phyloP scores from a whole-genome alignment of 2,888 invertebrate species.

The Mesorhabditis belari region DNA sequence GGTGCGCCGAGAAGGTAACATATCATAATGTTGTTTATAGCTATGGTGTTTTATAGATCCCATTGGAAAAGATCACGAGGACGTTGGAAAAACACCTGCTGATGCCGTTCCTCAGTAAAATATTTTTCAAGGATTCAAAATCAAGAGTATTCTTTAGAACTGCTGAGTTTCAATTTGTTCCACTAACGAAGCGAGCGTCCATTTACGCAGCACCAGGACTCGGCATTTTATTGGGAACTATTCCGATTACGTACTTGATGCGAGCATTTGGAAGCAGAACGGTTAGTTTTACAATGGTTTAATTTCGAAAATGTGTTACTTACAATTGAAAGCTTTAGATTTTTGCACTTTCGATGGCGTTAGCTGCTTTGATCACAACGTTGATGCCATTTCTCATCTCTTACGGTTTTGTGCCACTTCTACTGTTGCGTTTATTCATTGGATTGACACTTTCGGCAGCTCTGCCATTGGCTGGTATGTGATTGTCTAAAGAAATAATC shows the following conservation, averaged over 20 bases:
- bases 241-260: no score
- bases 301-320: no score
- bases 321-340: background rate
- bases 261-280: no score
- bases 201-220: slow-evolving; percentile 15
- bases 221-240: slow-evolving; percentile 7
- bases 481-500: background rate
- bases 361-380: background rate
- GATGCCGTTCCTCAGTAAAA: no score
- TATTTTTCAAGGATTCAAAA: no score
- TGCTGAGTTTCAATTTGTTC: no score
- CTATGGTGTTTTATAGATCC: no score
- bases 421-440: background rate
- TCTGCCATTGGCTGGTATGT: background rate
- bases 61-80: no score
- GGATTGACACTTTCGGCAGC: background rate
- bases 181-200: slow-evolving; percentile 2
- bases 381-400: background rate
- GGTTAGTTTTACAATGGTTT: background rate
- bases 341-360: background rate
- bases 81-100: no score
- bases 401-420: background rate
- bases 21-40: no score
- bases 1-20: no score
- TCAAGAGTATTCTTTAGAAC: no score